Conservation (phyloP, 2,888 invertebrate genomes). For the Lagria hirta region DNA sequence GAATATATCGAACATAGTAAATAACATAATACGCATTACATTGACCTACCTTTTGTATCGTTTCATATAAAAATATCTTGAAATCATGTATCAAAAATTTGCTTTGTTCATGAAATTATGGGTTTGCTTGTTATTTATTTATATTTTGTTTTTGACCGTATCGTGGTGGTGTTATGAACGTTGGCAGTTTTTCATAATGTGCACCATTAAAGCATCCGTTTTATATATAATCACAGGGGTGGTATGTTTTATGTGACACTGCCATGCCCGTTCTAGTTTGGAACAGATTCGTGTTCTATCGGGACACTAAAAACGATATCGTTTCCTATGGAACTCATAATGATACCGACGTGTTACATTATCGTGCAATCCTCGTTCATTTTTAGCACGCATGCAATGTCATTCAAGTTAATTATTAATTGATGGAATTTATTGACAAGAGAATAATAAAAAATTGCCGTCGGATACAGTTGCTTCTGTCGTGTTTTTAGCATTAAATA, state of each 20-base stretch:
- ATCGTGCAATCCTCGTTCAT: constrained; percentile 21
- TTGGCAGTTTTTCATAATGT: constrained; percentile 28
- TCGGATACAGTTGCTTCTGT: too few species aligned
- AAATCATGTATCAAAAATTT: too few species aligned
- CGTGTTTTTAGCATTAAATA: too few species aligned
- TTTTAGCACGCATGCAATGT: constrained; percentile 25
- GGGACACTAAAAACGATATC: constrained; percentile 27
- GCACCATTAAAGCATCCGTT: constrained; percentile 29
- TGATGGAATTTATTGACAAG: constrained; percentile 2
- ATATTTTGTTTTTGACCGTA: constrained; percentile 13
- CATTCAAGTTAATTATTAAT: constrained; percentile 12
- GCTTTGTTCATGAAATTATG: too few species aligned
- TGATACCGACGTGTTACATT: constrained; percentile 22
- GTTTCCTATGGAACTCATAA: constrained; percentile 26
- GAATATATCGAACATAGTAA: too few species aligned
- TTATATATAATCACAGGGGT: constrained; percentile 30
- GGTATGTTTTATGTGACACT: constrained; percentile 33
- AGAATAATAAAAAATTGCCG: too few species aligned
- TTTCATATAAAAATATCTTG: too few species aligned
- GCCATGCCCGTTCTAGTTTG: constrained; percentile 29
- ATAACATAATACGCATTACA: too few species aligned
- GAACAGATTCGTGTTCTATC: constrained; percentile 30
- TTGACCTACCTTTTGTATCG: too few species aligned
- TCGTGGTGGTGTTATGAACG: constrained; percentile 17
- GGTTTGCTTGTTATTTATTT: constrained; percentile 14